A percentile compares a stretch with the other conserved stretches of the same genome.
phyloP scores from a whole-genome alignment of 53 echinoderm and acorn worm genomes.

The Astropecten irregularis region DNA sequence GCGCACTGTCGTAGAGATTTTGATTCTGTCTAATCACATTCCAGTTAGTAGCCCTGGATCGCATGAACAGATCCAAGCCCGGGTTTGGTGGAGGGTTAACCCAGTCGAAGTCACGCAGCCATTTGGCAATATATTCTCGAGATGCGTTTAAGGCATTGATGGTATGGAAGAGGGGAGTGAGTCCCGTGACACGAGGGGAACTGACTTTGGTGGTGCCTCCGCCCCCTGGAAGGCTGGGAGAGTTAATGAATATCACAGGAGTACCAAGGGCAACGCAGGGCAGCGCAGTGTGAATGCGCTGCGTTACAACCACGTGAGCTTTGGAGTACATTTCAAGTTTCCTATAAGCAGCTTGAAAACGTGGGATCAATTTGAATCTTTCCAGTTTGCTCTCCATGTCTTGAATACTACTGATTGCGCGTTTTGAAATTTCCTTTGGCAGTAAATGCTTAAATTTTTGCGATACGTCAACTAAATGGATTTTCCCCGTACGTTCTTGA shows the following conservation, averaged over 20 bases:
- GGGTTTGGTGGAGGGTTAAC: not conserved
- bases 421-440: not conserved
- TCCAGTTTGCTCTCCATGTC: too few species aligned
- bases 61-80: not conserved
- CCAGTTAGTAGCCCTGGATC: not conserved
- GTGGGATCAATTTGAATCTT: not conserved
- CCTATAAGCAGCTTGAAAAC: not conserved
- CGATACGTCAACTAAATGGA: not conserved
- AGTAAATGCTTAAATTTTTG: not conserved
- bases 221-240: not conserved
- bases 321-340: not conserved
- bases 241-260: not conserved
- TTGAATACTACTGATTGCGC: not conserved
- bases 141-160: not conserved
- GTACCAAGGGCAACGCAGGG: slow-evolving; percentile 9
- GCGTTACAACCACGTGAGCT: not conserved
- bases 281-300: not conserved
- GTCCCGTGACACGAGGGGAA: not conserved
- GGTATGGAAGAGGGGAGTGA: slow-evolving; percentile 5
- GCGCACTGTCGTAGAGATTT: slow-evolving; percentile 7
- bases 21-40: not conserved
- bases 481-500: not conserved
- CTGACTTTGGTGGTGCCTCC: not conserved
- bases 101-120: slow-evolving; percentile 9
- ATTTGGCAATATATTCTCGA: not conserved